Evolutionary conservation across 2,888 invertebrate species (phyloP).

Genomic region (Nymphalis c-album): DNA sequence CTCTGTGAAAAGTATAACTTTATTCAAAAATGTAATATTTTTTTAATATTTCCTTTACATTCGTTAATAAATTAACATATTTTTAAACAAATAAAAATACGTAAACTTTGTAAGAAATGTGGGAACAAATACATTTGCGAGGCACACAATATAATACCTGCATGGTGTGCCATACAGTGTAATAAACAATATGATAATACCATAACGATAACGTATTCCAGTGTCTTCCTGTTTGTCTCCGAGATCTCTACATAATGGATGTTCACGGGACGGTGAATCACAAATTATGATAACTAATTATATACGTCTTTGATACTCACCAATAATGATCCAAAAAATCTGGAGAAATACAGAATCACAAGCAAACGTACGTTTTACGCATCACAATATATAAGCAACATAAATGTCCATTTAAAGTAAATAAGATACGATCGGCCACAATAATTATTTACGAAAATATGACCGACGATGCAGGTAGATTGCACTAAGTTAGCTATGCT

Average conservation of each 20-base stretch:
- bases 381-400: slow-evolving; percentile 60
- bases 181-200: slow-evolving; percentile 26
- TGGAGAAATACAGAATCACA: slow-evolving; percentile 55
- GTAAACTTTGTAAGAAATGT: background rate
- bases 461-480: slow-evolving; percentile 76
- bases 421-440: slow-evolving; percentile 59
- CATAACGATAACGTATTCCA: slow-evolving; percentile 29
- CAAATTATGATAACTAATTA: slow-evolving; percentile 56
- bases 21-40: background rate
- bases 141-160: slow-evolving; percentile 1
- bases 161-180: slow-evolving; percentile 15
- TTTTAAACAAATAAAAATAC: background rate
- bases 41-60: too few relatives aligned
- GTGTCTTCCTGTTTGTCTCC: slow-evolving; percentile 40
- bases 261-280: slow-evolving; percentile 61
- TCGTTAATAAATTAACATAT: background rate
- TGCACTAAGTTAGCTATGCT: slow-evolving; percentile 68
- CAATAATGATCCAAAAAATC: slow-evolving; percentile 61
- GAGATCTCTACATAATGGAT: slow-evolving; percentile 39
- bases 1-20: background rate
- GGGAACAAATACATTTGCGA: background rate
- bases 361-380: slow-evolving; percentile 58
- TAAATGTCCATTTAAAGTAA: slow-evolving; percentile 60
- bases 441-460: slow-evolving; percentile 72
- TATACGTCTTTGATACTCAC: slow-evolving; percentile 63